Percentiles rank a stretch among this genome's conserved stretches.
phyloP scores from a whole-genome alignment of 2,797 vertebrate genomes.

The Melopsittacus undulatus region DNA sequence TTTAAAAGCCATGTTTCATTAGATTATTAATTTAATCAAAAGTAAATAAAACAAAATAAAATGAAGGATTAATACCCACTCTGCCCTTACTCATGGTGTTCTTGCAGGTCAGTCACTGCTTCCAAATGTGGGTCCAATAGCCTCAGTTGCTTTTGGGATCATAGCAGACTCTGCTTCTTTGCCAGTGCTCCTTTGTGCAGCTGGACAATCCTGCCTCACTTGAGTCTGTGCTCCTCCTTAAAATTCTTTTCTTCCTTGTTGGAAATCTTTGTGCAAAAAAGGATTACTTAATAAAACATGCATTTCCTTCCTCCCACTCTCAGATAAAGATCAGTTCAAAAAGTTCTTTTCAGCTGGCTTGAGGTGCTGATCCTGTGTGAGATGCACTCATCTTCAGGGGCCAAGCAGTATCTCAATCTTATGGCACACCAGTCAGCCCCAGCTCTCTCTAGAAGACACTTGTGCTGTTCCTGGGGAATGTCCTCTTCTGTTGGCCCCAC shows the following conservation, averaged over 20 bases:
- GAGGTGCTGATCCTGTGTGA: not conserved
- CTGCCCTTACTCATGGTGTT: rapidly evolving
- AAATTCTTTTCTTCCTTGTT: not conserved
- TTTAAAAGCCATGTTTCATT: not conserved
- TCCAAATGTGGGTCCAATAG: not conserved
- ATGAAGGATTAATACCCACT: not conserved
- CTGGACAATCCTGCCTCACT: not conserved
- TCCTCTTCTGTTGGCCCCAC: not conserved
- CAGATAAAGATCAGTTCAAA: not conserved
- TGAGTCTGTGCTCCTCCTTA: not conserved
- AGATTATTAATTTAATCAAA: not conserved
- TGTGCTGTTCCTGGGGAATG: not conserved
- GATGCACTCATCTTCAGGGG: not conserved
- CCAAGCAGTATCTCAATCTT: not conserved
- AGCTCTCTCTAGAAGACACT: not conserved
- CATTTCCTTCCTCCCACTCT: rapidly evolving
- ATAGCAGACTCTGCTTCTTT: not conserved
- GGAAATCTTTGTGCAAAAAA: not conserved
- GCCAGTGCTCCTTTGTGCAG: not conserved
- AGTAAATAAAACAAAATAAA: not conserved
- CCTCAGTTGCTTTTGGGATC: not conserved
- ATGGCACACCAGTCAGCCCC: not conserved
- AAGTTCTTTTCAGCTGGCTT: not conserved
- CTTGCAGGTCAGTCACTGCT: not conserved
- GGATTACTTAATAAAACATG: not conserved